These are phyloP conservation scores for Tipula helvola DNA, from an alignment of 2,888 invertebrate genomes.

Conservation along the genomic window DNA sequence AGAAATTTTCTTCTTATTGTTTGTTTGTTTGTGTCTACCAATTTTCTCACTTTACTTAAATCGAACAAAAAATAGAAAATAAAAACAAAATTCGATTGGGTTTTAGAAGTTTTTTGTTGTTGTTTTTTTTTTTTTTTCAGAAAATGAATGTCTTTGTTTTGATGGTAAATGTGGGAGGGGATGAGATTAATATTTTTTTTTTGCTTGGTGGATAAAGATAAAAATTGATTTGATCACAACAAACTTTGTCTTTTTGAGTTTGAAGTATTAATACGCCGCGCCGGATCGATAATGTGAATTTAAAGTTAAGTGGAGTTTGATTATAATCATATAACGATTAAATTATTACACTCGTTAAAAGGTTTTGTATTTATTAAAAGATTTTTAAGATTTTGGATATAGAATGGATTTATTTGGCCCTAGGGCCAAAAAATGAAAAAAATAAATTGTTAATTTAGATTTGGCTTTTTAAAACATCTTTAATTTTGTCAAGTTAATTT, in stretches of 20 bases:
- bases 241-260: background rate
- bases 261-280: background rate
- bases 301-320: background rate
- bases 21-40: background rate
- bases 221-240: background rate
- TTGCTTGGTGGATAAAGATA: background rate
- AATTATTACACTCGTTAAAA: background rate
- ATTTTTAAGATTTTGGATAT: too few species aligned
- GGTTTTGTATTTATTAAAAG: too few species aligned
- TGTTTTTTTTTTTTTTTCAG: background rate
- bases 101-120: background rate
- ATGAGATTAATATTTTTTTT: background rate
- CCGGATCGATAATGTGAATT: background rate
- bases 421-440: too few species aligned
- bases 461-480: too few species aligned
- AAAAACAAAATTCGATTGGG: background rate
- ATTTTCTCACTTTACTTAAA: conserved; percentile 4
- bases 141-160: background rate
- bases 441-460: too few species aligned
- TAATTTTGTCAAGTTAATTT: too few species aligned
- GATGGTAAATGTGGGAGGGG: background rate
- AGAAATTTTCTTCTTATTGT: background rate
- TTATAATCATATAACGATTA: background rate
- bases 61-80: background rate
- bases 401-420: too few species aligned